Base-by-base conservation (phyloP, 92 coral and sea anemone genomes). In the Pocillopora grandis region DNA sequence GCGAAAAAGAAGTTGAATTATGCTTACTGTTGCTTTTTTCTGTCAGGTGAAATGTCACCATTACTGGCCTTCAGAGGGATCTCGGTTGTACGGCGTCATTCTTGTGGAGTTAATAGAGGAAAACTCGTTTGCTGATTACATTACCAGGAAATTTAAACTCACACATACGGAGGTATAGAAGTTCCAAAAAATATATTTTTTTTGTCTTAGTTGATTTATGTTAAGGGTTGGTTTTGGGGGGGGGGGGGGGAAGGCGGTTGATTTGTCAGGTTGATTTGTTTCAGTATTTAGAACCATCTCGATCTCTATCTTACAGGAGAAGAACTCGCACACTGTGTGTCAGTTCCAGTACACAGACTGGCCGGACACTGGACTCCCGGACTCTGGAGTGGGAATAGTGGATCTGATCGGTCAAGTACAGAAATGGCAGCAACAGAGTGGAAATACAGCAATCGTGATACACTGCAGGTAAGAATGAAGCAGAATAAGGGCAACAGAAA, bases 381-480 rank as follows among this genome's bases (percentile, higher is more conserved):
- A 90, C 84, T 94, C 95, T 59, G 95, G 97, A 59, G 92, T 95
- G 12, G 95, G 96, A 31, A 76, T 96, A 31, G 86, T 96, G 37
- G 95, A 94, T 75, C 92, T 94, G 60, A 90, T 96, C 27, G 94
- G 94, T 58, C 98, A 96, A 77, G 90, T 96, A 48, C 92, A 94
- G 89, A 96, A 94, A 76, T 92, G 98, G 95, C 98, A 96, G 72
- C 98, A 94, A 73, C 95, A 94, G 77, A 96, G 97, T 60, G 93
- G 98, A 79, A 96, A 96, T 82, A 91, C 94, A 19, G 71, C 88
- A 5, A 92, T 93, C 60, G 88, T 93, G 0, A 92, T 92, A 35
- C 98, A 96, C 83, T 96, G 99, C 97, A 96, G 99, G 98, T 96
- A 86, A 65, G 55, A 49, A 18, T 42, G 52, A 12, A 5, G 13